Conservation (phyloP, 2,113 vertebrate species). For the Lota lota region DNA sequence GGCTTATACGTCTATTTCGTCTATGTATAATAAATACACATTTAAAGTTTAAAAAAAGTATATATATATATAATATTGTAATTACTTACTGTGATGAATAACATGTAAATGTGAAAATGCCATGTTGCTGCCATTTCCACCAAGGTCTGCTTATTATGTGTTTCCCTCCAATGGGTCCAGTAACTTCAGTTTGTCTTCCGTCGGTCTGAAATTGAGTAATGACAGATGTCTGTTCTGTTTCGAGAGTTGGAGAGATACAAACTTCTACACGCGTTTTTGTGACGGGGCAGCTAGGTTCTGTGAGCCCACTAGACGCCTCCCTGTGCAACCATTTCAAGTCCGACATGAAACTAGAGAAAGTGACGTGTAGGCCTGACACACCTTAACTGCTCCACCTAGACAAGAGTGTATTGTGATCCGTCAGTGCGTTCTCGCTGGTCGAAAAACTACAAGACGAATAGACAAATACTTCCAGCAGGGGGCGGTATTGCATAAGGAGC, state of each 20-base stretch:
- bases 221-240: not conserved
- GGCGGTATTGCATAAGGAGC: constrained; percentile 30
- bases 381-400: constrained; percentile 25
- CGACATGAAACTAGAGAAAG: not conserved
- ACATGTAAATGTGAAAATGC: constrained; percentile 17
- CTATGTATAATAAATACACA: not conserved
- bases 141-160: too few species aligned
- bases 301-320: not conserved
- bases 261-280: too few species aligned
- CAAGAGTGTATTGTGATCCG: not conserved
- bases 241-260: too few species aligned
- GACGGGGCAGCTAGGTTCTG: too few species aligned
- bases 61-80: not conserved
- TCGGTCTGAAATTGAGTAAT: not conserved
- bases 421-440: not conserved
- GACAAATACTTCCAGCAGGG: constrained; percentile 47
- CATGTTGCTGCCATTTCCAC: constrained; percentile 42
- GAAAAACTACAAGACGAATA: not conserved
- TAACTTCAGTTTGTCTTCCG: not conserved
- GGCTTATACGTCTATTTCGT: too few species aligned
- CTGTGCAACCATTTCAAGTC: not conserved
- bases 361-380: constrained; percentile 38
- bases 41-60: not conserved
- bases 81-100: constrained; percentile 48
- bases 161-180: not conserved